Base-by-base conservation (phyloP, 2,888 invertebrate species). In the Pycnomerus fuliginosus region DNA sequence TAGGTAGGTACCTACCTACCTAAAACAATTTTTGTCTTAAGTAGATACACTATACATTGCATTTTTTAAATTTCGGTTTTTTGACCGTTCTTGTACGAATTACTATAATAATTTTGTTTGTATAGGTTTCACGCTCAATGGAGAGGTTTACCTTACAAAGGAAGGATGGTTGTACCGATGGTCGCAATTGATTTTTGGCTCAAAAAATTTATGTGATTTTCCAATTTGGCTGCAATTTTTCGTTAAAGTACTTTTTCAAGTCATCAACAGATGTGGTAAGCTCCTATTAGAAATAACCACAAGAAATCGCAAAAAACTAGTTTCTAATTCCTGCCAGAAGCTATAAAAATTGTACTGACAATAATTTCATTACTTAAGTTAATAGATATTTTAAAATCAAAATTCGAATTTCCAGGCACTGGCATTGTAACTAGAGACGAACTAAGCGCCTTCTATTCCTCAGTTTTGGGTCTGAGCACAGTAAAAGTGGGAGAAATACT, bases 221-320 rank as follows among this genome's bases (percentile, higher is more conserved):
- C 86, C 86, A 0, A 73, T 86, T n/a, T 87, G 85, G 77, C 69
- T 87, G 27, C 85, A 85, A 63, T 84, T 84, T 65, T 77, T 86
- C 52, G 82, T 84, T 61, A 85, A 84, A 73, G 82, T 85, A 56
- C 65, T 85, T 22, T 85, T 84, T 65, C 82, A 81, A 63, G 83
- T 84, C 13, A 81, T 85, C 41, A 84, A 85, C 63, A 80, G 80
- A 68, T 78, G 78, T 58, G 78, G 85, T 83, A 65, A 75, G 75
- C 71, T 4, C 12, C 32, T 20, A 20, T 4, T 20, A 5, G 8
- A 20, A 20, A 20, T 20, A 20, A 20, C 20, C 20, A 8, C 8
- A 8, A n/a, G n/a, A n/a, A n/a, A 20, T 20, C 8, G 4, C 20
- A 20, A 20, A 20, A 20, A 20, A 20, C 20, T 20, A 20, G 20